phyloP scores from a whole-genome alignment of 2,888 invertebrate genomes.

The Myathropa florea region DNA sequence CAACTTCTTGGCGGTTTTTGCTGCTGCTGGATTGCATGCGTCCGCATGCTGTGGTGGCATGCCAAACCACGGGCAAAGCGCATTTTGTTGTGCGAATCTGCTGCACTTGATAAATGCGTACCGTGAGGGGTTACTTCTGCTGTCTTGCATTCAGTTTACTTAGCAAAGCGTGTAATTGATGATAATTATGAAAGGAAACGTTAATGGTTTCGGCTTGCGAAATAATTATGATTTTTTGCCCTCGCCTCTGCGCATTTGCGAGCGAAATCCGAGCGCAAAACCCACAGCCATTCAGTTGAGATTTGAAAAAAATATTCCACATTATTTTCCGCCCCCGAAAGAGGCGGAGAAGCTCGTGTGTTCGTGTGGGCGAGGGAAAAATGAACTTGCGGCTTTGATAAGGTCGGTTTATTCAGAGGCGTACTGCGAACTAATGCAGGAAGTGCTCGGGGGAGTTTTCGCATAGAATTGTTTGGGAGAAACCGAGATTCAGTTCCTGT shows the following conservation, averaged over 20 bases:
- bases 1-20: not conserved
- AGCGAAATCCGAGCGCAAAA: not conserved
- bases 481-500: no score
- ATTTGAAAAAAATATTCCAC: no score
- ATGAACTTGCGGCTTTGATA: slow-evolving; percentile 18
- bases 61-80: slow-evolving; percentile 16
- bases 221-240: slow-evolving; percentile 17
- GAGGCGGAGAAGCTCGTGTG: not conserved
- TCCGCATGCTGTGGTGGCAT: no score
- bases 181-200: slow-evolving; percentile 57
- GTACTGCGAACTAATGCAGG: not conserved
- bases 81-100: slow-evolving; percentile 63
- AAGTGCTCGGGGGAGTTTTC: not conserved
- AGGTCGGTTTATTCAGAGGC: slow-evolving; percentile 20
- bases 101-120: slow-evolving; percentile 60
- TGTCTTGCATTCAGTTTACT: slow-evolving; percentile 35
- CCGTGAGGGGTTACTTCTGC: not conserved
- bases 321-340: not conserved
- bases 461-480: not conserved
- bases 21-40: slow-evolving; percentile 10
- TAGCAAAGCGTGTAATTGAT: slow-evolving; percentile 57
- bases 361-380: not conserved
- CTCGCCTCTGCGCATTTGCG: slow-evolving; percentile 10
- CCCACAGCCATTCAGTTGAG: not conserved
- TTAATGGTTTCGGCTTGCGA: slow-evolving; percentile 15